phyloP scores from a whole-genome alignment of 2,113 vertebrate species.

The Scortum barcoo region DNA sequence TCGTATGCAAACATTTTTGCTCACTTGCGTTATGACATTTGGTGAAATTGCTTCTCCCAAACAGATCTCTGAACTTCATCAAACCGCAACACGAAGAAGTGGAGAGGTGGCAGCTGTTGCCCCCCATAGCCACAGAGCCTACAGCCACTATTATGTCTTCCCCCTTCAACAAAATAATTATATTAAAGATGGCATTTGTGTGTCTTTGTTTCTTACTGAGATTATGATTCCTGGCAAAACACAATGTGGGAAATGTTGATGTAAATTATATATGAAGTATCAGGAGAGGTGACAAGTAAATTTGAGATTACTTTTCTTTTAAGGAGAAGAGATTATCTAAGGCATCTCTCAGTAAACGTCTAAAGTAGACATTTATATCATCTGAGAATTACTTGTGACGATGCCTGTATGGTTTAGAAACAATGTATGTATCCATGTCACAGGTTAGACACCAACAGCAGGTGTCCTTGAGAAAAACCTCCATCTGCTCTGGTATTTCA shows the following conservation, averaged over 20 bases:
- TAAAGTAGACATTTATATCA: neutral
- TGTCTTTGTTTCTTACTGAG: conserved; percentile 31
- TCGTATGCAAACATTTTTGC: conserved; percentile 53
- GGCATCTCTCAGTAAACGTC: neutral
- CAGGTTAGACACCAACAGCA: neutral
- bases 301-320: neutral
- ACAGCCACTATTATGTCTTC: conserved; percentile 44
- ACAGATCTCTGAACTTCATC: conserved; percentile 64
- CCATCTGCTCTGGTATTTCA: neutral
- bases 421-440: neutral
- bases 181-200: conserved; percentile 14
- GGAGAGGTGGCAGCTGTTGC: conserved; percentile 58
- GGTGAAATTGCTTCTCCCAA: conserved; percentile 64
- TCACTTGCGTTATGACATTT: conserved; percentile 63
- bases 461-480: neutral
- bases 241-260: neutral
- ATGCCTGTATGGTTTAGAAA: neutral
- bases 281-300: neutral
- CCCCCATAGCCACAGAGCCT: conserved; percentile 34
- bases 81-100: conserved; percentile 22
- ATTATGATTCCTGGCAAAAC: conserved; percentile 15
- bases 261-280: neutral
- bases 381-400: neutral
- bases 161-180: conserved; percentile 27
- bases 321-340: neutral